These are phyloP conservation scores for Zygaena filipendulae DNA, from an alignment of 2,888 invertebrate genomes.

Conservation along the genomic window DNA sequence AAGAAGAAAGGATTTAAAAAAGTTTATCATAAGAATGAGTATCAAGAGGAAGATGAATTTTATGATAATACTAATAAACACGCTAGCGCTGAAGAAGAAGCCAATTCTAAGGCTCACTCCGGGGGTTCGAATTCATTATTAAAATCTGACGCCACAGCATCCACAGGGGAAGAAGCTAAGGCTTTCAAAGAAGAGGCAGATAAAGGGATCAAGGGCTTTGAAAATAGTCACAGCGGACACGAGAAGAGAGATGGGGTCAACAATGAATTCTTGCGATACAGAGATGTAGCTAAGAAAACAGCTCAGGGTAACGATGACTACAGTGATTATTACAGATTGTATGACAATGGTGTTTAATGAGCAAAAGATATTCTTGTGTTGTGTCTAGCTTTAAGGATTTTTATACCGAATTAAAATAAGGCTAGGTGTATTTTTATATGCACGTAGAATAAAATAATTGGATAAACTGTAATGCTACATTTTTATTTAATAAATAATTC, in stretches of 20 bases:
- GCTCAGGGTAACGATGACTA: slow-evolving; percentile 30
- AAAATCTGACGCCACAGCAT: slow-evolving; percentile 29
- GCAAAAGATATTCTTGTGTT: slow-evolving; percentile 5
- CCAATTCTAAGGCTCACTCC: slow-evolving; percentile 24
- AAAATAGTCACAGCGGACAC: slow-evolving; percentile 24
- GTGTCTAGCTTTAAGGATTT: not conserved
- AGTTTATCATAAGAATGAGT: slow-evolving; percentile 54
- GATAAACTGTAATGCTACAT: slow-evolving; percentile 1
- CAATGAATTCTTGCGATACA: slow-evolving; percentile 27
- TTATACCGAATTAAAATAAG: too few relatives aligned
- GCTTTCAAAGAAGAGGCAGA: slow-evolving; percentile 24
- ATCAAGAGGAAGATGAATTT: slow-evolving; percentile 49
- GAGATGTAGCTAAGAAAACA: slow-evolving; percentile 32
- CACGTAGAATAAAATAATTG: too few relatives aligned
- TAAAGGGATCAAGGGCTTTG: slow-evolving; percentile 20
- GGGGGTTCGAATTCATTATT: slow-evolving; percentile 35
- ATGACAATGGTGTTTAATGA: slow-evolving; percentile 19
- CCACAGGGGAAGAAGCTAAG: slow-evolving; percentile 23
- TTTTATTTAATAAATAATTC: too few relatives aligned
- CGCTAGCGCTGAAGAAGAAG: slow-evolving; percentile 30
- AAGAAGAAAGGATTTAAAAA: slow-evolving; percentile 45
- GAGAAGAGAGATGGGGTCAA: slow-evolving; percentile 21
- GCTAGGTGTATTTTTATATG: too few relatives aligned
- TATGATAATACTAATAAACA: slow-evolving; percentile 41
- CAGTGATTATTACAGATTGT: too few relatives aligned